These are phyloP conservation scores for Drosophila malerkotliana DNA, from an alignment of 1,140 invertebrate species.

Conservation along the genomic window DNA sequence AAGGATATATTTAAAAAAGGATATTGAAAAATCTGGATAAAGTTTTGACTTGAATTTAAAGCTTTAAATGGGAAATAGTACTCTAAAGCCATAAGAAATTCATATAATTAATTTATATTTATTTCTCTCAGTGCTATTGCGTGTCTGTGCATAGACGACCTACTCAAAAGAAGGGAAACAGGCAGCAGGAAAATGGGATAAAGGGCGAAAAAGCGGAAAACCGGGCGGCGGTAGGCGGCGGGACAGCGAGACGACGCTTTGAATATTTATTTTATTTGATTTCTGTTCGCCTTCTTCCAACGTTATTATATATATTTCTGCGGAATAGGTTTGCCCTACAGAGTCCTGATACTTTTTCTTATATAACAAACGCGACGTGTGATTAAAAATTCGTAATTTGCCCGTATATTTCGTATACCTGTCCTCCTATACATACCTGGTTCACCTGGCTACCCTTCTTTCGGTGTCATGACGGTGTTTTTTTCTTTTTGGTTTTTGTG, in stretches of 20 bases:
- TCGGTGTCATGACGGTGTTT: conserved; percentile 31
- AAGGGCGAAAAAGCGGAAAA: conserved; percentile 8
- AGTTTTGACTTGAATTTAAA: no score
- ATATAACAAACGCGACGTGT: conserved; percentile 73
- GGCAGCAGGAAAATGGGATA: conserved; percentile 13
- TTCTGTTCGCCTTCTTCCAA: conserved; percentile 53
- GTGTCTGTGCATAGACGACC: conserved; percentile 77
- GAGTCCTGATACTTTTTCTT: conserved; percentile 33
- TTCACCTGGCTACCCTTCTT: conserved; percentile 36
- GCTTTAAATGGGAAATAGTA: no score
- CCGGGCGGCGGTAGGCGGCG: neutral
- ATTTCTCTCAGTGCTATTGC: conserved; percentile 45
- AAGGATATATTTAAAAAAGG: neutral
- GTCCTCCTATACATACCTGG: neutral
- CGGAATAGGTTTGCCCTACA: conserved; percentile 1
- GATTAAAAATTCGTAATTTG: conserved; percentile 80
- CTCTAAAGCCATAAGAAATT: no score
- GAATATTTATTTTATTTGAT: conserved; percentile 82
- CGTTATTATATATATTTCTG: conserved; percentile 14
- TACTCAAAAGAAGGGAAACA: conserved; percentile 53
- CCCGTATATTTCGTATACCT: conserved; percentile 43
- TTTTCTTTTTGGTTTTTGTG: conserved; percentile 22
- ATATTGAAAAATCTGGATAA: no score
- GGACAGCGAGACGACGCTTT: conserved; percentile 65
- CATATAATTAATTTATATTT: no score